Base-by-base conservation (phyloP, 2,113 vertebrate genomes). In the Formicarius rufipectus region DNA sequence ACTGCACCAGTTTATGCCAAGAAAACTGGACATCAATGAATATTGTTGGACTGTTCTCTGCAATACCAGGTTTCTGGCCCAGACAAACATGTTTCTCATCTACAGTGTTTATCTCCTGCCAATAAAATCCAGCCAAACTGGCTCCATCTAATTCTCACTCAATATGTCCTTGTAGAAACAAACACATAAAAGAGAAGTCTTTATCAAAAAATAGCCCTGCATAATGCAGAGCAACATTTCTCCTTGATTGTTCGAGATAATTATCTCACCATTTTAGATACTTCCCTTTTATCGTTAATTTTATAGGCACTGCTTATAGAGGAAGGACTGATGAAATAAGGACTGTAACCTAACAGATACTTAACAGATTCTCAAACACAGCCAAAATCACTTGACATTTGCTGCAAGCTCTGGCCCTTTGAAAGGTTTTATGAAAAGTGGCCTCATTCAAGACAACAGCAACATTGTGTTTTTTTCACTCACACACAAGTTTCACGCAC, bases 121-220 rank as follows among this genome's bases (percentile, higher is more conserved):
- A 95, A 66, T 73, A 87, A 92, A 96, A 92, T 82, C 62, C 90
- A 97, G 95, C 88, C 95, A 94, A 96, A 92, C 80, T 93, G 92
- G 76, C 88, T 96, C 95, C 93, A 89, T 94, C 56, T 89, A 45
- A 89, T 93, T 97, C 77, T 92, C 92, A 92, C 88, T 96, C 93
- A 95, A 89, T 94, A 96, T 90, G 76, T 47, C 88, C 73, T 94
- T 86, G 60, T 76, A 93, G 80, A 96, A 94, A 86, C 90, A 93
- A 90, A 84, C 60, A 87, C 58, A 81, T 69, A 50, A 83, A 90
- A 94, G 28, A 73, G 59, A 92, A 90, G 64, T 52, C 85, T 96
- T 93, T 96, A 80, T 93, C 93, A 93, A 89, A 35, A 60, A 64
- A 24, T 10, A 67, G 80, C 14, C 83, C 83, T 90, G 83, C 45